Conservation (phyloP, 2,113 vertebrate species). For the Oriolus oriolus region DNA sequence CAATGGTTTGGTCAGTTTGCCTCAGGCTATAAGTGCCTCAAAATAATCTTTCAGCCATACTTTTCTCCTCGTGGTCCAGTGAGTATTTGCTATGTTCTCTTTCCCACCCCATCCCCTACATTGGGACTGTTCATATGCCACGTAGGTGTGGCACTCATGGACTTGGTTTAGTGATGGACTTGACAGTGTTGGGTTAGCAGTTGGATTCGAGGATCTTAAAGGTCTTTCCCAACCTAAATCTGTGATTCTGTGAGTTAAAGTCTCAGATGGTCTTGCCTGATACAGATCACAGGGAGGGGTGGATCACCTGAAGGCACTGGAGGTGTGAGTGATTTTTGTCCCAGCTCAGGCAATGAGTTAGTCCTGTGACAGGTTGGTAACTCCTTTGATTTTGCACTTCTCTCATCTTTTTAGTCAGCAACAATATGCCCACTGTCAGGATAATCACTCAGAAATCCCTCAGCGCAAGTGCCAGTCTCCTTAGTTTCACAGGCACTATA, state of each 20-base stretch:
- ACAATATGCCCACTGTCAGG: neutral
- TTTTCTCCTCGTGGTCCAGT: neutral
- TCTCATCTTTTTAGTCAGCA: neutral
- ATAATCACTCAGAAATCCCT: neutral
- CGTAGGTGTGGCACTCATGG: neutral
- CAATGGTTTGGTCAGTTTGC: neutral
- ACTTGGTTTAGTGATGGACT: neutral
- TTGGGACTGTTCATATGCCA: rapidly evolving
- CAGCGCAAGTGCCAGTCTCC: neutral
- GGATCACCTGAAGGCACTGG: neutral
- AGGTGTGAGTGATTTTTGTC: neutral
- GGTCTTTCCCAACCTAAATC: neutral
- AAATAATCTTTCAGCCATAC: neutral
- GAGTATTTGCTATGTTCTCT: neutral
- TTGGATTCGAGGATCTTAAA: neutral
- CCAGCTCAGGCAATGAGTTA: neutral
- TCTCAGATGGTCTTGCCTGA: neutral
- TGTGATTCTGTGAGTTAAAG: neutral
- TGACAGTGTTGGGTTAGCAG: neutral
- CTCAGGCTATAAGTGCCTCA: neutral
- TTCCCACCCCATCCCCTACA: neutral
- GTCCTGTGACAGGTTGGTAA: neutral
- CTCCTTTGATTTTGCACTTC: neutral
- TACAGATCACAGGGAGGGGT: neutral
- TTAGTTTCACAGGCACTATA: neutral